Percentiles rank a stretch among this genome's conserved stretches.
Conservation (phyloP, 2,113 vertebrate genomes). For the Podarcis muralis region DNA sequence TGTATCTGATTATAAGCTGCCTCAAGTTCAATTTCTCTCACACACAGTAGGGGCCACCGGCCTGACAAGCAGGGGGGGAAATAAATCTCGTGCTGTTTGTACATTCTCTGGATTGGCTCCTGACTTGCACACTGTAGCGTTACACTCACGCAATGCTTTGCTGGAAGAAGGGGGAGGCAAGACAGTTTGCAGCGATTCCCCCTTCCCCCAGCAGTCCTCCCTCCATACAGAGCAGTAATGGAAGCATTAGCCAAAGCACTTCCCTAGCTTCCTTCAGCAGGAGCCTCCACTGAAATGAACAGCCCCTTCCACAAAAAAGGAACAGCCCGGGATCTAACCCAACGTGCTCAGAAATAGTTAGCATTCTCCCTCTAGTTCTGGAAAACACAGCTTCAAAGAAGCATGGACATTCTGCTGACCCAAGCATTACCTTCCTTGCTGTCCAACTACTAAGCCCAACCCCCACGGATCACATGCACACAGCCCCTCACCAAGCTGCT, state of each 20-base stretch:
- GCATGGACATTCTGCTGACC: no score
- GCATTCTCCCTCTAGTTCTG: background rate
- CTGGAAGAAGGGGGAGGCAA: no score
- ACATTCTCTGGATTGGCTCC: background rate
- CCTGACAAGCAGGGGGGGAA: no score
- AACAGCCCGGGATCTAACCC: background rate
- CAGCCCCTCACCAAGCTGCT: slow-evolving; percentile 79
- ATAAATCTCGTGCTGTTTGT: background rate
- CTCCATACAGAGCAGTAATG: no score
- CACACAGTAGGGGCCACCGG: fast-evolving
- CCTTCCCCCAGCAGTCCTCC: background rate
- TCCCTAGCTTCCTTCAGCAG: no score
- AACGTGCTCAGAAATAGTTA: background rate
- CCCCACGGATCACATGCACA: background rate
- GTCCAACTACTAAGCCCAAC: background rate
- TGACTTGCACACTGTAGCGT: no score
- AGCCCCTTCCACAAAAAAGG: no score
- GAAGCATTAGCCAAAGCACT: no score
- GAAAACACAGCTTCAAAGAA: background rate
- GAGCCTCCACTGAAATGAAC: no score
- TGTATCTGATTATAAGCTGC: background rate
- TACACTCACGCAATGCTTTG: no score
- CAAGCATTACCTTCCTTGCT: background rate
- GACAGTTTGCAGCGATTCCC: no score
- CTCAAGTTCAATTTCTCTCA: background rate